These are phyloP conservation scores for Drosophila santomea DNA, from an alignment of 1,140 invertebrate species.

Conservation along the genomic window DNA sequence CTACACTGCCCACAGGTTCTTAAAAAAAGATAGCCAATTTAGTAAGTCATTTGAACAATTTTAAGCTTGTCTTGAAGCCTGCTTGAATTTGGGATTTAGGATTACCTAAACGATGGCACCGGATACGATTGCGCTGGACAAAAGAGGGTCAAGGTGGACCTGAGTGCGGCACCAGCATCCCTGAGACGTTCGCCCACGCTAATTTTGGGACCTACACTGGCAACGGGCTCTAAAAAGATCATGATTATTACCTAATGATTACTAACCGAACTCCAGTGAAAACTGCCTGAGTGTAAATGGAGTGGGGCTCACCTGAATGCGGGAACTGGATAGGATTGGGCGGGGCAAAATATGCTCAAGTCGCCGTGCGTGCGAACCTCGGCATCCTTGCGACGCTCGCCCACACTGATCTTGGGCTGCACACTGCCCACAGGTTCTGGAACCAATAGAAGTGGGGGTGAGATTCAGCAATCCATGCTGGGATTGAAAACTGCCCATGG, in stretches of 20 bases:
- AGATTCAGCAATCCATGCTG: constrained; percentile 14
- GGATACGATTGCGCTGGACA: constrained; percentile 89
- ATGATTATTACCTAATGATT: not conserved
- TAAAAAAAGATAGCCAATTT: constrained; percentile 3
- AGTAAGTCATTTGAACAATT: not conserved
- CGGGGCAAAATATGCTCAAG: constrained; percentile 86
- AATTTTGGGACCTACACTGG: constrained; percentile 89
- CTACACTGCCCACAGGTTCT: constrained; percentile 85
- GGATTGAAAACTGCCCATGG: constrained; percentile 67
- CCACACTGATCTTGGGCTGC: constrained; percentile 88
- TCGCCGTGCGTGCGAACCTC: constrained; percentile 55
- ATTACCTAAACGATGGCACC: constrained; percentile 88
- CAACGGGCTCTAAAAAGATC: constrained; percentile 87
- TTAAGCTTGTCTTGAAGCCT: constrained; percentile 35
- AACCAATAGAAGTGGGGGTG: constrained; percentile 30
- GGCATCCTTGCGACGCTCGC: constrained; percentile 86
- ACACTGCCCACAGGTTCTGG: constrained; percentile 90
- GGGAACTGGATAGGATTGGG: constrained; percentile 89
- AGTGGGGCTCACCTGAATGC: constrained; percentile 87
- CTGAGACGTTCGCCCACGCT: constrained; percentile 86
- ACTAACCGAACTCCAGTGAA: constrained; percentile 14
- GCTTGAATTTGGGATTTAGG: constrained; percentile 47
- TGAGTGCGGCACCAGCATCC: constrained; percentile 86
- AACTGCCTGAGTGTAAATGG: constrained; percentile 39
- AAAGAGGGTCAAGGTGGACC: constrained; percentile 71